Evolutionary conservation across 2,888 invertebrate species (phyloP).

Genomic region (Apamea monoglypha): DNA sequence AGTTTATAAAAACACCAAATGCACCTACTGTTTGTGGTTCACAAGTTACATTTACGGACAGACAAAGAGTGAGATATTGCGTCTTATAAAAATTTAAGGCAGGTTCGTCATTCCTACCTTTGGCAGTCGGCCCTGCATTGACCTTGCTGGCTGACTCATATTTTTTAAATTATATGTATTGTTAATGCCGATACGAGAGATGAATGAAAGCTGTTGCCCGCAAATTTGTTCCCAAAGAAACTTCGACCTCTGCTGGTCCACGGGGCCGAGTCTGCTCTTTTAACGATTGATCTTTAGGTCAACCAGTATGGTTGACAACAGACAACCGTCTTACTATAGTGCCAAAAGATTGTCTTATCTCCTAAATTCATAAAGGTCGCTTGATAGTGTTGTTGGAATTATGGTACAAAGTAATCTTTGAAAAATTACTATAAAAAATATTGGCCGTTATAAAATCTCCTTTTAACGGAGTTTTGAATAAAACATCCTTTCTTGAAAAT

Average conservation of each 20-base stretch:
- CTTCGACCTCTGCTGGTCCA: not conserved
- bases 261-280: not conserved
- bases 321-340: not conserved
- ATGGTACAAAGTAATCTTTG: not conserved
- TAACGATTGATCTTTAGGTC: not conserved
- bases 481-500: not conserved
- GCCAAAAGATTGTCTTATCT: not conserved
- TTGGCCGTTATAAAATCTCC: not conserved
- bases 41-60: not conserved
- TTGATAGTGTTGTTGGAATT: not conserved
- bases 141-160: not conserved
- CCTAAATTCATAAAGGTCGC: not conserved
- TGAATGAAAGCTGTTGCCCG: not conserved
- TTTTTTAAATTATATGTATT: not conserved
- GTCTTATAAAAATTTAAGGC: not conserved
- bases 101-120: not conserved
- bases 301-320: too few species aligned
- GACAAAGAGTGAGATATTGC: not conserved
- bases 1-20: not conserved
- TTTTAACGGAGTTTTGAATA: not conserved
- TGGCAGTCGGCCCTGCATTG: not conserved
- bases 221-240: not conserved
- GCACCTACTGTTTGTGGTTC: not conserved
- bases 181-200: not conserved
- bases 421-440: not conserved